These are phyloP conservation scores for Girardinus metallicus DNA, from an alignment of 2,797 vertebrate genomes.

Conservation along the genomic window DNA sequence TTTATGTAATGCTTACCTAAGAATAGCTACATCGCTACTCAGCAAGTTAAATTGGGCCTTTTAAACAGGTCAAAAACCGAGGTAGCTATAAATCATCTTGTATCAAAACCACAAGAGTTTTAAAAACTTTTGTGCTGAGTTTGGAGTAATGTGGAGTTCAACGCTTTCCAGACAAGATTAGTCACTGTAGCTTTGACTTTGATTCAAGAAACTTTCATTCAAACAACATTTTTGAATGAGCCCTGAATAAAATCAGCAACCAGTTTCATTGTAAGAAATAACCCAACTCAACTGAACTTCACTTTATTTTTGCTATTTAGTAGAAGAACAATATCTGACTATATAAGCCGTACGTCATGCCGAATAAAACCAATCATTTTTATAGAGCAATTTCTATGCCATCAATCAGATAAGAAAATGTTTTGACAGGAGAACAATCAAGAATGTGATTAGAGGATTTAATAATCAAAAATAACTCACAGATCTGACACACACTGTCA, in stretches of 20 bases:
- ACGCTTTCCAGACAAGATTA: slow-evolving; percentile 11
- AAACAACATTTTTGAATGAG: background rate
- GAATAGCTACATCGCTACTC: slow-evolving; percentile 64
- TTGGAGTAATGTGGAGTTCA: slow-evolving; percentile 19
- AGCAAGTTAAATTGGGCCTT: slow-evolving; percentile 66
- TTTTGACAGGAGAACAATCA: background rate
- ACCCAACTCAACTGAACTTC: background rate
- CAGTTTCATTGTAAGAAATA: background rate
- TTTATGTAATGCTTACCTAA: slow-evolving; percentile 72
- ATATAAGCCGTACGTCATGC: no score
- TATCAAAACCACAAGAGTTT: slow-evolving; percentile 26
- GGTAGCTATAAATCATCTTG: slow-evolving; percentile 64
- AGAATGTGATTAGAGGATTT: background rate
- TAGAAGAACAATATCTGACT: no score
- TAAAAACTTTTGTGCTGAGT: slow-evolving; percentile 45
- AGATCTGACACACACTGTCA: background rate
- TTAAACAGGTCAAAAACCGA: slow-evolving; percentile 65
- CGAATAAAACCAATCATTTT: background rate
- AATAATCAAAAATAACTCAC: background rate
- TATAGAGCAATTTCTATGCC: background rate
- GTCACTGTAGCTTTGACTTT: background rate
- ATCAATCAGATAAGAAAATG: background rate
- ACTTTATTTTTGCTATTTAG: no score
- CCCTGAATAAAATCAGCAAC: background rate
- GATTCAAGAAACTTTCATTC: background rate